Conservation (phyloP, 2,888 invertebrate genomes). For the Drosophila longiperda region DNA sequence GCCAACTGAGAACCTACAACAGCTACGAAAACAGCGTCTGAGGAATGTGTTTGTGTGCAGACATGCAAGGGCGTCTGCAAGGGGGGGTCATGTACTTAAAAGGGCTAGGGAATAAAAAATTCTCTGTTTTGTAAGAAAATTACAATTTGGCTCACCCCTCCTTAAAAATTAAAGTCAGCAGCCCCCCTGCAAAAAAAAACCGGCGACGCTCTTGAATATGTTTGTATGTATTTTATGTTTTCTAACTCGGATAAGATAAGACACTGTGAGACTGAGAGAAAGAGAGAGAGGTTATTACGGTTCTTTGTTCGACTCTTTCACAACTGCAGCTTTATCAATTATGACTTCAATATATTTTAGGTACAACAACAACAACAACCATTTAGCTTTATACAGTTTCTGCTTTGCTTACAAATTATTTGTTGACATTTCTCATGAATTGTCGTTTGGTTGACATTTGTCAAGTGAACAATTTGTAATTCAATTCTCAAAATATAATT, state of each 20-base stretch:
- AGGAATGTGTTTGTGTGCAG: slow-evolving; percentile 38
- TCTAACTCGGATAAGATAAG: slow-evolving; percentile 74
- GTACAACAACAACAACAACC: slow-evolving; percentile 9
- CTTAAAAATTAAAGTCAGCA: not conserved
- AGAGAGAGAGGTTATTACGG: slow-evolving; percentile 3
- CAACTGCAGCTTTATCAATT: slow-evolving; percentile 61
- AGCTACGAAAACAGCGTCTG: slow-evolving; percentile 31
- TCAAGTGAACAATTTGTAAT: not conserved
- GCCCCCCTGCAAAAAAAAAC: not conserved
- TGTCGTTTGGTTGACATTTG: slow-evolving; percentile 1
- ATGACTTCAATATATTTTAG: slow-evolving; percentile 40
- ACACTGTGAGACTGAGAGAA: slow-evolving; percentile 12
- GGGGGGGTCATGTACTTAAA: not conserved
- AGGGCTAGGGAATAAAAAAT: not conserved
- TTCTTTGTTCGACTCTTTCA: slow-evolving; percentile 32
- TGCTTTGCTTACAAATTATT: slow-evolving; percentile 37
- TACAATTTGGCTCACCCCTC: not conserved
- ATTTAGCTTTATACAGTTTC: slow-evolving; percentile 12
- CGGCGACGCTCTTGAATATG: not conserved
- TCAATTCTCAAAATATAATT: not conserved
- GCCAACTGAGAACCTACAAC: slow-evolving; percentile 10
- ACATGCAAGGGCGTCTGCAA: not conserved
- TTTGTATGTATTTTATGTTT: slow-evolving; percentile 17
- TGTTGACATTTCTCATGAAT: slow-evolving; percentile 37
- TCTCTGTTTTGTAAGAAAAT: not conserved